Percentiles rank a stretch among this genome's conserved stretches.
Evolutionary conservation across 30 jellyfish, hydroid and myxozoan species (phyloP).

Genomic region (Nemopilema nomurai): DNA sequence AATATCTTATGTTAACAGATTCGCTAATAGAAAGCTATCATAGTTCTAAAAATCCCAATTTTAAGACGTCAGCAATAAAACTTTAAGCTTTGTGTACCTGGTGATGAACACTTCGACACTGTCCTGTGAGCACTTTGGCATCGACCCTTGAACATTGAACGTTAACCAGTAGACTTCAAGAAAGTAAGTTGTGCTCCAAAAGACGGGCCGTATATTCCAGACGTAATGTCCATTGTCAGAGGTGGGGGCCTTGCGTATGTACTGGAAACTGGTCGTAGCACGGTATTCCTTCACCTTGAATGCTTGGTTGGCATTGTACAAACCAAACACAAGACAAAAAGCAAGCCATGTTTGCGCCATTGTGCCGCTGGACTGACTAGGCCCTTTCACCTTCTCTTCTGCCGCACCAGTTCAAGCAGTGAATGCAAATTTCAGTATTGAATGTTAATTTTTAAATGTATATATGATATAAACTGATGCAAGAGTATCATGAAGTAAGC

Average conservation of each 20-base stretch:
- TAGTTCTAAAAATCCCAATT: no score
- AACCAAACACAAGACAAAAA: background rate
- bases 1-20: no score
- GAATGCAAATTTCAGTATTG: no score
- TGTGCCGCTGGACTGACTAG: background rate
- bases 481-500: no score
- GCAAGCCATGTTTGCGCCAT: background rate
- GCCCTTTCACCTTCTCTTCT: background rate
- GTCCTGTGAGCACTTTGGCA: slow-evolving; percentile 32
- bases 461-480: no score
- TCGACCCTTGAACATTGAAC: slow-evolving; percentile 13
- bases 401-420: no score
- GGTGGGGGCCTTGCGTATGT: background rate
- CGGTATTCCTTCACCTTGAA: slow-evolving; percentile 6
- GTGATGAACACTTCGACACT: slow-evolving; percentile 26
- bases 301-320: background rate
- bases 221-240: slow-evolving; percentile 9
- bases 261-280: slow-evolving; percentile 22
- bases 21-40: no score
- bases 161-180: slow-evolving; percentile 34
- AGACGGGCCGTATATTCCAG: slow-evolving; percentile 17
- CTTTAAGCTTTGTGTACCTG: background rate
- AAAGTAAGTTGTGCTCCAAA: slow-evolving; percentile 9
- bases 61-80: no score
- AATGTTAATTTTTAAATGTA: no score